Conservation (phyloP, 1,140 invertebrate genomes). For the Vanessa atalanta region DNA sequence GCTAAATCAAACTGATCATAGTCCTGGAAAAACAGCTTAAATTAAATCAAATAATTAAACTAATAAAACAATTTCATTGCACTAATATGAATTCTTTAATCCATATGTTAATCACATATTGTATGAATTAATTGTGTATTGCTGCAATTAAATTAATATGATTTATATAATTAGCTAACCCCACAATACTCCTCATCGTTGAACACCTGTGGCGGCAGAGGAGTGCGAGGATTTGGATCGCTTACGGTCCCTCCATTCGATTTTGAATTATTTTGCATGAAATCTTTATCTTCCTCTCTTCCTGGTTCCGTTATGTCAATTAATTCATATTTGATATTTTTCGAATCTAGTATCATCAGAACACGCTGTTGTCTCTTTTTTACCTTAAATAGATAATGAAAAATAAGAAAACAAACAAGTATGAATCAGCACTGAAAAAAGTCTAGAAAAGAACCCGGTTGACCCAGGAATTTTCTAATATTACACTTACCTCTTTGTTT, state of each 20-base stretch:
- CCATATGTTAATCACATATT: neutral
- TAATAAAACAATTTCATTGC: neutral
- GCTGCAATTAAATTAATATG: too few species aligned
- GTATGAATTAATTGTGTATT: neutral
- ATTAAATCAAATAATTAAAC: neutral
- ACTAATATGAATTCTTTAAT: too few species aligned
- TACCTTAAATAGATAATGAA: constrained; percentile 85
- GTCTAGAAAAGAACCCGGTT: constrained; percentile 59
- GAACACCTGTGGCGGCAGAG: constrained; percentile 96
- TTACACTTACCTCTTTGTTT: constrained; percentile 90
- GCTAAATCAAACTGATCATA: constrained; percentile 96
- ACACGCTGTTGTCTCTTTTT: constrained; percentile 96
- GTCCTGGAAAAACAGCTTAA: constrained; percentile 83
- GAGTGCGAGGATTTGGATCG: constrained; percentile 83
- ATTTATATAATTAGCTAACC: constrained; percentile 81
- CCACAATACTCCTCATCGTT: constrained; percentile 96
- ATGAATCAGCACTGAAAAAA: constrained; percentile 66
- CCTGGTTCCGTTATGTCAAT: constrained; percentile 97
- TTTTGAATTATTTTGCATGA: constrained; percentile 94
- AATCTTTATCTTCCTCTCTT: constrained; percentile 92
- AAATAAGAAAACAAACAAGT: constrained; percentile 64
- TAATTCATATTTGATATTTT: constrained; percentile 91
- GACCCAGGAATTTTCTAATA: constrained; percentile 66
- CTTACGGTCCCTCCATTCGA: constrained; percentile 86
- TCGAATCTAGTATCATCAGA: constrained; percentile 94